Evolutionary conservation across 2,113 vertebrate genomes (phyloP).

Genomic region (Clarias magur): DNA sequence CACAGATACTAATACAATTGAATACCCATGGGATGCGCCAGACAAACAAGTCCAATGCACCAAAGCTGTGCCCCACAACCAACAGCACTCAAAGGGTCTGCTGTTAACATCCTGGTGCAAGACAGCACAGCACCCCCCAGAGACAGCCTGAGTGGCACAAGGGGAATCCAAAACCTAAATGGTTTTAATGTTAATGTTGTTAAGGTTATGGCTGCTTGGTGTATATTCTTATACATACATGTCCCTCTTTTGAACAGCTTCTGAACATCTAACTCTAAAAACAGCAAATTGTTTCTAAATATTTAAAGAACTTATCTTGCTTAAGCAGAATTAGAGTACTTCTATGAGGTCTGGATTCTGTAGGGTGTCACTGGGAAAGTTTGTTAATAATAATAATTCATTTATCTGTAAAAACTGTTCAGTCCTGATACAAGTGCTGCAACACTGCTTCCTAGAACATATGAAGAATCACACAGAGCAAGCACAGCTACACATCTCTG

Average conservation of each 20-base stretch:
- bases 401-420: background rate
- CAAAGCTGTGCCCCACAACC: no score
- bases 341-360: background rate
- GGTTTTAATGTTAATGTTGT: no score
- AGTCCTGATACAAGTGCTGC: background rate
- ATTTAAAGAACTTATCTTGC: background rate
- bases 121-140: no score
- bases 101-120: no score
- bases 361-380: background rate
- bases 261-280: background rate
- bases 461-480: background rate
- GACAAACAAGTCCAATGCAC: no score
- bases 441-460: background rate
- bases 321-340: background rate
- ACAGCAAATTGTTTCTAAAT: no score
- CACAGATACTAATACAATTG: no score
- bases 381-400: background rate
- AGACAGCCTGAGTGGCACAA: no score
- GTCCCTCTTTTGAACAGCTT: background rate
- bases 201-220: background rate
- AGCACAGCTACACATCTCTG: background rate
- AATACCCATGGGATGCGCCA: no score
- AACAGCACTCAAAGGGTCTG: no score
- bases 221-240: background rate
- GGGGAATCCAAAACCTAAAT: no score